Percentiles rank a stretch among this genome's conserved stretches.
These are phyloP conservation scores for Cerceris ruficornis DNA, from an alignment of 2,888 invertebrate species.

Conservation along the genomic window DNA sequence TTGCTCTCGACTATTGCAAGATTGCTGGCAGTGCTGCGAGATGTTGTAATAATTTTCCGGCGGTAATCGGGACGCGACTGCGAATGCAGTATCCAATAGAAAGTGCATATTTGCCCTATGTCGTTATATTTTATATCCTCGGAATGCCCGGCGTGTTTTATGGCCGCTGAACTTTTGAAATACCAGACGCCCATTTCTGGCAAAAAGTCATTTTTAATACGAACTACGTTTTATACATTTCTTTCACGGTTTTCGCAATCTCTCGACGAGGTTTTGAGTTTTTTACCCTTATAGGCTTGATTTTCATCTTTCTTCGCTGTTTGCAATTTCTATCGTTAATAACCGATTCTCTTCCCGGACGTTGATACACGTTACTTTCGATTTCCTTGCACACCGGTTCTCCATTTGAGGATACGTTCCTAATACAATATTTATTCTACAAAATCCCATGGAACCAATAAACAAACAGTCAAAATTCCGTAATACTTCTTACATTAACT, in stretches of 20 bases:
- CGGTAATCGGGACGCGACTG: slow-evolving; percentile 64
- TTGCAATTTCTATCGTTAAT: too few species aligned
- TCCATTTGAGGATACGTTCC: too few species aligned
- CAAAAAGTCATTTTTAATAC: slow-evolving; percentile 19
- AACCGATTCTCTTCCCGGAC: too few species aligned
- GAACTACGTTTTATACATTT: not conserved
- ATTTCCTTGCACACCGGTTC: too few species aligned
- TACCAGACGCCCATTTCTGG: not conserved
- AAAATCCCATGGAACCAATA: too few species aligned
- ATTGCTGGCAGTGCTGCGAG: slow-evolving; percentile 39
- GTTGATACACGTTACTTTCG: too few species aligned
- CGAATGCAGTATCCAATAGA: slow-evolving; percentile 56
- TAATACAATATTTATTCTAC: too few species aligned
- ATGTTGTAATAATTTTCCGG: slow-evolving; percentile 65
- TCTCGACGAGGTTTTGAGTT: not conserved
- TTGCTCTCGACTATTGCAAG: slow-evolving; percentile 61
- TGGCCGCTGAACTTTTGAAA: slow-evolving; percentile 10
- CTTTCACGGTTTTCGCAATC: not conserved
- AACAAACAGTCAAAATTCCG: too few species aligned
- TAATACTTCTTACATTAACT: too few species aligned
- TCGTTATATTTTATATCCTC: slow-evolving; percentile 54
- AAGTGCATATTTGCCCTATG: slow-evolving; percentile 52
- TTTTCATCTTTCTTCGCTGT: too few species aligned
- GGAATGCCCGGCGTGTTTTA: slow-evolving; percentile 23
- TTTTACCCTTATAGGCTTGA: too few species aligned